Base-by-base conservation (phyloP, 1,140 invertebrate species). In the Drosophila santomea region DNA sequence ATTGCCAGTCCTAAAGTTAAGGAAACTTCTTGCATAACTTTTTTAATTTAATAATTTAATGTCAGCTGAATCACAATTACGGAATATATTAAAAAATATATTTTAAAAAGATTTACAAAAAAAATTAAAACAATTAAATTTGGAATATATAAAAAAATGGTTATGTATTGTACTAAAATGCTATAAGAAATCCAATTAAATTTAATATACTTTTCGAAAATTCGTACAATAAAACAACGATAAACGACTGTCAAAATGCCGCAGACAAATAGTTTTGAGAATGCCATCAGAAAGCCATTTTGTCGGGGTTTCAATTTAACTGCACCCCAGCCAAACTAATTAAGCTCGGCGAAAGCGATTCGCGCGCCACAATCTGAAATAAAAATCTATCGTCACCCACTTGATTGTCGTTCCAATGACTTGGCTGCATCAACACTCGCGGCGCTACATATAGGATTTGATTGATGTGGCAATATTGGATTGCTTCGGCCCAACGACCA, bases 391-490 rank as follows among this genome's bases (percentile, higher is more conserved):
- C 54, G 61, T 58, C 73, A 75, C 73, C 61, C 73, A 76, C 72
- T 76, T 75, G 73, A 75, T 54, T 57, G 54, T 75, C 73, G 38
- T 59, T 44, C 36, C 72, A 74, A 55, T 74, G 72, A 74, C 72
- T 74, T 74, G 64, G 14, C 64, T 50, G 38, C 61, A 69, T 71
- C 67, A 71, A 41, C 64, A 71, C 54, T 41, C 14, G 17, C 32
- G 35, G 2, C 35, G 32, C 25, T 20, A 28, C 44, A 41, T 17
- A 48, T 17, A 57, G 39, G 39, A 59, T 66, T 75, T 76, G 73
- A 76, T 75, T 75, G 73, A 76, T 76, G 73, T 76, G 73, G 72
- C 74, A 59, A 76, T 76, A 76, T 76, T 44, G 73, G 73, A 75
- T 75, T 75, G 69, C 39, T 74, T 47, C 41, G 62, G 54, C 35